These are phyloP conservation scores for Laspeyria flexula DNA, from an alignment of 2,888 invertebrate genomes.

Conservation along the genomic window DNA sequence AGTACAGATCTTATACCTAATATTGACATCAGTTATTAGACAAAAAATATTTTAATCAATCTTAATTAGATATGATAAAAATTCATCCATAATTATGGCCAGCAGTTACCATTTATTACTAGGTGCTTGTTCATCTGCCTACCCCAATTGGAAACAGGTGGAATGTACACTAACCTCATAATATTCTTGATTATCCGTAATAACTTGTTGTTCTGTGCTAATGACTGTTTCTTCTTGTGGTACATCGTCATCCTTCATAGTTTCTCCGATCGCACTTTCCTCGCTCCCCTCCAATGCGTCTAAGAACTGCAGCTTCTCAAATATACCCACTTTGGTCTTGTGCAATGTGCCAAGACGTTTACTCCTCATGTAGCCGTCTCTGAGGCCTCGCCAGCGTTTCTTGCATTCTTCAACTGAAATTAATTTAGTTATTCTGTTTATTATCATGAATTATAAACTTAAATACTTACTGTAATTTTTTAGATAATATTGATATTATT, in stretches of 20 bases:
- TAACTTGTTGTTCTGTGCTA: conserved; percentile 68
- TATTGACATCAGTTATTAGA: no score
- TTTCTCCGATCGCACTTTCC: conserved; percentile 1
- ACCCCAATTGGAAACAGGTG: no score
- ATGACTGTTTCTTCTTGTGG: conserved; percentile 17
- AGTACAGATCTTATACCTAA: no score
- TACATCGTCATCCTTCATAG: conserved; percentile 27
- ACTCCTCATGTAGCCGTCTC: conserved; percentile 83
- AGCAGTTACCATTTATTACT: no score
- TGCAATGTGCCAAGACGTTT: conserved; percentile 73
- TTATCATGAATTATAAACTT: no score
- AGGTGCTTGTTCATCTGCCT: no score
- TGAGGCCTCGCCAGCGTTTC: conserved; percentile 83
- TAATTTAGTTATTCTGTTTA: no score
- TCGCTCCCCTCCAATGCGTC: conserved; percentile 50
- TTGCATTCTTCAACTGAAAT: conserved; percentile 85
- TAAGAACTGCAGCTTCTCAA: conserved; percentile 72
- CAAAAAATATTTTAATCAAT: no score
- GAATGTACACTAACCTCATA: conserved; percentile 77
- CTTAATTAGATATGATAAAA: no score
- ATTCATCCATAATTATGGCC: no score
- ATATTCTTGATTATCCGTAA: conserved; percentile 79
- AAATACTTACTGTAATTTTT: no score
- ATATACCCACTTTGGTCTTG: conserved; percentile 66
- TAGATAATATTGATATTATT: no score